phyloP scores from a whole-genome alignment of 2,113 vertebrate species.

The Piaya cayana region DNA sequence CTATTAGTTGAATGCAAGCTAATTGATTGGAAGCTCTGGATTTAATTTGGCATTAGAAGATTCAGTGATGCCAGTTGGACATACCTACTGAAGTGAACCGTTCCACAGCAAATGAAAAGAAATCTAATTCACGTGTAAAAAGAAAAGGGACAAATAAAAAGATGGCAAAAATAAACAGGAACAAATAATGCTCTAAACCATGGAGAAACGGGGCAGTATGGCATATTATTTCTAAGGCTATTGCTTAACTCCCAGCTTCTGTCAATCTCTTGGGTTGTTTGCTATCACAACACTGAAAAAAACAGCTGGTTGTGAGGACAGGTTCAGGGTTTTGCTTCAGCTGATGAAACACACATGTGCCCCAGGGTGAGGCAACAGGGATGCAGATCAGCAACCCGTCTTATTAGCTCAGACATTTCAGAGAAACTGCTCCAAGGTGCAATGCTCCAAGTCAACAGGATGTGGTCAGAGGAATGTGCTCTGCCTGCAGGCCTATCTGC shows the following conservation, averaged over 20 bases:
- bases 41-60: background rate
- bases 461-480: background rate
- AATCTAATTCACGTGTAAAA: constrained; percentile 84
- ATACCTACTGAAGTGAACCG: constrained; percentile 90
- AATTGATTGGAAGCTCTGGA: background rate
- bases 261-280: background rate
- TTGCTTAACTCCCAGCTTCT: background rate
- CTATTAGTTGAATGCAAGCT: background rate
- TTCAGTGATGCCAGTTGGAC: constrained; percentile 70
- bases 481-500: background rate
- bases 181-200: constrained; percentile 67
- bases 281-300: background rate
- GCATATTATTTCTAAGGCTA: background rate
- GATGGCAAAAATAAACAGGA: constrained; percentile 61
- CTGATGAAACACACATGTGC: background rate
- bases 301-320: background rate
- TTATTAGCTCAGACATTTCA: background rate
- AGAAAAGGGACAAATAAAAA: constrained; percentile 82
- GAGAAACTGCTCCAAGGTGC: background rate
- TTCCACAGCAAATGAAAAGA: constrained; percentile 90
- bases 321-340: background rate
- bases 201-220: constrained; percentile 11
- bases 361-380: background rate
- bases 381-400: background rate
- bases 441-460: background rate